These are phyloP conservation scores for Aldrovandia affinis DNA, from an alignment of 2,797 vertebrate genomes.

Conservation along the genomic window DNA sequence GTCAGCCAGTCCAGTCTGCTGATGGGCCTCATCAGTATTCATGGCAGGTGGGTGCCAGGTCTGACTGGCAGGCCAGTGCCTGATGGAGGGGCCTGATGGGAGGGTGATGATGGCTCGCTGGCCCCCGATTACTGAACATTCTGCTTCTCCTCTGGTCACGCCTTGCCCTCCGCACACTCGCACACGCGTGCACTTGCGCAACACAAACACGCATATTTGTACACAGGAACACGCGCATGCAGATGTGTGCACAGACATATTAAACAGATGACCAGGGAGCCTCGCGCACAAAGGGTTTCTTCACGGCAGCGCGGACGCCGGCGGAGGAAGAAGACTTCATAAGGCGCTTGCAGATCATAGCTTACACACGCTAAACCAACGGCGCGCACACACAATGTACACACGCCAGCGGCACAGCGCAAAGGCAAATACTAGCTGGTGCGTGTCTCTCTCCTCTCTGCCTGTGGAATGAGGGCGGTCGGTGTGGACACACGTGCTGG, in stretches of 20 bases:
- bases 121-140: background rate
- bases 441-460: background rate
- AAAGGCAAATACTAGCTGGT: conserved; percentile 71
- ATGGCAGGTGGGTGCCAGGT: background rate
- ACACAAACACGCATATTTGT: too few relatives aligned
- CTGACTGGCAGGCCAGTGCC: conserved; percentile 61
- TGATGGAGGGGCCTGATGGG: background rate
- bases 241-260: background rate
- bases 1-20: background rate
- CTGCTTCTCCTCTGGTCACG: background rate
- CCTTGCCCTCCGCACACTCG: background rate
- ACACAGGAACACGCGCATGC: too few relatives aligned
- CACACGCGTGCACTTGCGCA: background rate
- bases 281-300: too few relatives aligned
- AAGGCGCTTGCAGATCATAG: conserved; percentile 72
- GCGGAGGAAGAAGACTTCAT: conserved; percentile 72
- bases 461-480: conserved; percentile 23
- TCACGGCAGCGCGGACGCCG: background rate
- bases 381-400: conserved; percentile 70
- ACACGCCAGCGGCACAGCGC: conserved; percentile 65
- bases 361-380: conserved; percentile 75
- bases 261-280: background rate
- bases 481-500: conserved; percentile 60
- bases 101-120: background rate
- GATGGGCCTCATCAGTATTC: background rate